These are phyloP conservation scores for Sebastes minor DNA, from an alignment of 2,797 vertebrate genomes.

Conservation along the genomic window DNA sequence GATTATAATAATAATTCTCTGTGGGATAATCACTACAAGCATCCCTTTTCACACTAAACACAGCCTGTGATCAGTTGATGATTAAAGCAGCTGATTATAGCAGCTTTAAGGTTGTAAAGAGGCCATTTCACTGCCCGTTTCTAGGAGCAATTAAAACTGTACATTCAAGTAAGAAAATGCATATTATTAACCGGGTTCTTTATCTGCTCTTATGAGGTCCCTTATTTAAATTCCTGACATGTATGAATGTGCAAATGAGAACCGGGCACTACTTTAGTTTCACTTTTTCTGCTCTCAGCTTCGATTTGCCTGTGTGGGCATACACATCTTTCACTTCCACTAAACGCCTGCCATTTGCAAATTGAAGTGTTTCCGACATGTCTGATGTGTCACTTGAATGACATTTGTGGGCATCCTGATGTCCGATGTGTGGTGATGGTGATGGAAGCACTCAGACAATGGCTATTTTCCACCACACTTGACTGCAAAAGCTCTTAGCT, in stretches of 20 bases:
- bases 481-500: conserved; percentile 71
- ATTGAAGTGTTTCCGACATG: conserved; percentile 68
- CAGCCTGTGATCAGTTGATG: neutral
- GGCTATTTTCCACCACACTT: conserved; percentile 72
- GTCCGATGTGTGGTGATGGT: conserved; percentile 44
- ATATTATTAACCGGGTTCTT: neutral
- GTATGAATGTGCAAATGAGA: conserved; percentile 4
- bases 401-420: conserved; percentile 56
- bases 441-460: conserved; percentile 72
- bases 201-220: neutral
- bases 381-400: conserved; percentile 68
- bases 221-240: neutral
- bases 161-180: neutral
- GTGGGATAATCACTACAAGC: neutral
- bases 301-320: conserved; percentile 7
- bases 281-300: conserved; percentile 6
- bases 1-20: neutral
- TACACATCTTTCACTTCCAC: conserved; percentile 22
- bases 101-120: neutral
- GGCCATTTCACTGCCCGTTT: neutral
- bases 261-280: neutral
- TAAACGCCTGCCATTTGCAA: conserved; percentile 60
- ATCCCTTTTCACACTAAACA: neutral
- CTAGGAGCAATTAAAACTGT: neutral
- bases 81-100: neutral